These are phyloP conservation scores for Colletes latitarsis DNA, from an alignment of 1,140 invertebrate genomes.

Conservation along the genomic window DNA sequence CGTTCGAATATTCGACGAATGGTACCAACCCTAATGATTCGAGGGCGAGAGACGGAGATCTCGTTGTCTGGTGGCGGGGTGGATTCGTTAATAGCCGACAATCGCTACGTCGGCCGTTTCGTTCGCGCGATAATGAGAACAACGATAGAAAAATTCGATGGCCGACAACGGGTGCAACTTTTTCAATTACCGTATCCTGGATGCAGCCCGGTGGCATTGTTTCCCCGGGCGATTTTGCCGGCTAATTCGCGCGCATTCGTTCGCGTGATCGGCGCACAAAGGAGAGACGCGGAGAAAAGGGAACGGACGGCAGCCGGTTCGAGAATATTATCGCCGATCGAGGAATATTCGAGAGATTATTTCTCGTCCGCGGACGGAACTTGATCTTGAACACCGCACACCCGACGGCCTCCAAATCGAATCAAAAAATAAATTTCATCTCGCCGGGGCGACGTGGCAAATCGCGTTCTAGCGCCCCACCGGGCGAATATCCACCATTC, in stretches of 20 bases:
- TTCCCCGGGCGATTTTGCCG: constrained; percentile 12
- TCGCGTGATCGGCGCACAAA: constrained; percentile 7
- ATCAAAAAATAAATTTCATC: constrained; percentile 66
- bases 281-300: no score
- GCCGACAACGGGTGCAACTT: constrained; percentile 41
- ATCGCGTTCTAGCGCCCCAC: constrained; percentile 67
- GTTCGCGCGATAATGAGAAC: constrained; percentile 43
- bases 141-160: constrained; percentile 52
- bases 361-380: constrained; percentile 14
- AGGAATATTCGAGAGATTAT: constrained; percentile 29
- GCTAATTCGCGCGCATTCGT: constrained; percentile 29
- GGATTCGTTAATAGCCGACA: constrained; percentile 37
- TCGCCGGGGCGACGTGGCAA: constrained; percentile 58
- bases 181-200: constrained; percentile 41
- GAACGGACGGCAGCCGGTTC: no score
- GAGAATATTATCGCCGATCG: no score
- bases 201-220: neutral
- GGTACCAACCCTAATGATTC: neutral
- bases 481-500: constrained; percentile 67
- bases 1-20: no score
- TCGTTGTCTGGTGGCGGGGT: neutral
- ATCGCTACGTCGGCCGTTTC: constrained; percentile 38
- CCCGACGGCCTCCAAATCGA: constrained; percentile 50
- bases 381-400: constrained; percentile 36
- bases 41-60: neutral